Base-by-base conservation (phyloP, 1,140 invertebrate species). In the Stegodyphus mimosarum region DNA sequence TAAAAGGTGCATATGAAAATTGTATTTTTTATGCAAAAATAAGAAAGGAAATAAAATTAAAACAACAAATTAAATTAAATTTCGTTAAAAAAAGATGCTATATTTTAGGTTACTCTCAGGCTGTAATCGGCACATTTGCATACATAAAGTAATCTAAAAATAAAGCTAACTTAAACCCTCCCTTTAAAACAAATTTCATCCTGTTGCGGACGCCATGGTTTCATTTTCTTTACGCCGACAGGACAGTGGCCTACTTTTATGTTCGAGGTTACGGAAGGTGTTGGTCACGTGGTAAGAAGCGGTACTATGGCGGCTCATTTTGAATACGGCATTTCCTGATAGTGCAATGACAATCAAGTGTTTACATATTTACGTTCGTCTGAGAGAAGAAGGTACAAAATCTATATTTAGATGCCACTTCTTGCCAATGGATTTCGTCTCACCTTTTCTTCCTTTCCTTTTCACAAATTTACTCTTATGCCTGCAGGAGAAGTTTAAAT, bases 221-320 rank as follows among this genome's bases (percentile, higher is more conserved):
- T 60, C 55, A 9, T 60, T 60, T 60, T 2, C 55, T 60, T 5
- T 60, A 9, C 1, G 55, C 55, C 9, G 55, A 60, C 5, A 60
- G 55, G 55, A 60, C 55, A 60, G 9, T 60, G 55, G 5, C 55
- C 55, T 60, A 60, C 9, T 60, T 60, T n/a, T 60, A 5, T 15
- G 55, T 60, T 60, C 55, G 55, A 60, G 55, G 55, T 60, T 60
- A 60, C 55, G 55, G 55, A 60, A 60, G 55, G 55, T 60, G 55
- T 60, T 60, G 55, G 55, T 60, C 55, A 60, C 55, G 55, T 60
- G 55, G 55, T 60, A 2, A 60, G 55, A 33, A 33, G 55, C 15
- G 9, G 55, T 15, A 60, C 9, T 60, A 60, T 60, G 55, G 55
- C 55, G 55, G 55, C 55, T 9, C 9, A 60, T 60, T 60, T 60